Evolutionary conservation across 2,888 invertebrate species (phyloP), one percentile per base, ranked within the genome.

Genomic region (Ectemnius cavifrons): DNA sequence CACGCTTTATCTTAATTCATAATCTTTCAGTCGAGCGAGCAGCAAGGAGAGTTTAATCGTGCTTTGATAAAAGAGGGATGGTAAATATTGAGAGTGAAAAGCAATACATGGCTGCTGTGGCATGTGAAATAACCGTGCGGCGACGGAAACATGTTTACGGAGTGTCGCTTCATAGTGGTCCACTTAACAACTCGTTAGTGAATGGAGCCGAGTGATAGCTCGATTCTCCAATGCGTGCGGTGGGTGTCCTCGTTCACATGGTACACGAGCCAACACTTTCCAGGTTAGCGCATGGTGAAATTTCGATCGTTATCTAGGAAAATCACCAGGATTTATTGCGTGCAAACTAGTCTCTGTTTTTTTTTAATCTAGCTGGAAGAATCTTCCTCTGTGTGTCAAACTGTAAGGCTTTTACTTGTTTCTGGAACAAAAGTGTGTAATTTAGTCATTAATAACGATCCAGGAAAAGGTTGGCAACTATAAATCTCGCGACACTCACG

Each of bases 131-230:
- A n/a, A 70, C 58, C 63, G n/a, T 13, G 65, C 46, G 37, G 37
- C 52, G 37, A 37, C 59, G 18, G 63, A 72, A 72, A 72, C 67
- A 66, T 63, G 75, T 77, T 75, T 77, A 66, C 65, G 63, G 75
- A 49, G 60, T 77, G 63, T 69, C 37, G 37, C 37, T 58, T 74
- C 28, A 20, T 63, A 60, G 47, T 52, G 27, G 49, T 77, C 68
- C 67, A 61, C 77, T 69, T 20, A 20, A 20, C 49, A n/a, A 27
- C 47, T 60, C 56, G 72, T 73, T 64, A 69, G 63, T 37, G 72
- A 68, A 76, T 63, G 77, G 47, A 69, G 58, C 57, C 28, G 66
- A 16, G 49, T 23, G 27, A 63, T 57, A 60, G 66, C 37, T 13
- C 4, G 46, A 18, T 23, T 63, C 56, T 57, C 63, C 60, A 45